Percentiles rank a stretch among this genome's conserved stretches.
Evolutionary conservation across 2,888 invertebrate species (phyloP).

Genomic region (Heliothis peltigera): DNA sequence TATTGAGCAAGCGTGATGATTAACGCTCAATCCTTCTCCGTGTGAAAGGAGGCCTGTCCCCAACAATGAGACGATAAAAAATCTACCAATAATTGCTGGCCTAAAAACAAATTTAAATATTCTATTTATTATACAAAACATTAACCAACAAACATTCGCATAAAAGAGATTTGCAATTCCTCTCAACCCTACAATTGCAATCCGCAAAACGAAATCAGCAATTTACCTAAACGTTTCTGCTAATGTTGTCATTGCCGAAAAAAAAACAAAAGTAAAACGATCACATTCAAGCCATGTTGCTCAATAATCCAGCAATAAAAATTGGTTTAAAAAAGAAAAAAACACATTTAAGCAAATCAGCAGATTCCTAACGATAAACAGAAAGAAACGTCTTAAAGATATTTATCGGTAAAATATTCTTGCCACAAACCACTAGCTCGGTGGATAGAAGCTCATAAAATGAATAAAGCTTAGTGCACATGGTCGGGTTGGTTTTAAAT

Average conservation of each 20-base stretch:
- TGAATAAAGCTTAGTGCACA: slow-evolving; percentile 51
- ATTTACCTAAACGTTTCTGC: slow-evolving; percentile 53
- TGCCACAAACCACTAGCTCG: slow-evolving; percentile 72
- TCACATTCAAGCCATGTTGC: slow-evolving; percentile 57
- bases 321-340: slow-evolving; percentile 78
- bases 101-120: too few species aligned
- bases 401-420: slow-evolving; percentile 87
- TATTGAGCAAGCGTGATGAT: too few species aligned
- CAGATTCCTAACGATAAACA: slow-evolving; percentile 85
- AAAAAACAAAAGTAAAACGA: slow-evolving; percentile 45
- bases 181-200: not conserved
- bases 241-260: slow-evolving; percentile 45
- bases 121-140: too few species aligned
- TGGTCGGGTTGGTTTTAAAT: not conserved
- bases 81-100: too few species aligned
- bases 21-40: too few species aligned
- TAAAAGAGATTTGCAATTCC: not conserved
- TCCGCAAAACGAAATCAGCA: slow-evolving; percentile 40
- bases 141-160: not conserved
- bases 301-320: slow-evolving; percentile 68
- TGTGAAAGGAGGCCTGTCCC: too few species aligned
- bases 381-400: slow-evolving; percentile 84
- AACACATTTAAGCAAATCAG: slow-evolving; percentile 83
- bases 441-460: slow-evolving; percentile 79
- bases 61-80: too few species aligned